Conservation (phyloP, 2,888 invertebrate species). For the Andrena dorsata region DNA sequence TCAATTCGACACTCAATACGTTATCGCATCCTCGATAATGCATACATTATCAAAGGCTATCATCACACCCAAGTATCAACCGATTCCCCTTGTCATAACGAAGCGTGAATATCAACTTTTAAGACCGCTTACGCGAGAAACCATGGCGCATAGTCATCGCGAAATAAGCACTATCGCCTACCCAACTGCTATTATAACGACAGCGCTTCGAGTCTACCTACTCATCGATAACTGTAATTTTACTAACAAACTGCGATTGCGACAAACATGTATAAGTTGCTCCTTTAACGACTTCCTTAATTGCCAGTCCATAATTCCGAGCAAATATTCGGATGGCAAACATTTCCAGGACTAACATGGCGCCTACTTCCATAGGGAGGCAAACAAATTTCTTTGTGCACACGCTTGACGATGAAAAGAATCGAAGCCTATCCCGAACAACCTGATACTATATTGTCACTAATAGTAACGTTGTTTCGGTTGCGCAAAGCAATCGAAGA, state of each 20-base stretch:
- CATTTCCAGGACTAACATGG: conserved; percentile 12
- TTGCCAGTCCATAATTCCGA: neutral
- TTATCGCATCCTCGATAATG: conserved; percentile 27
- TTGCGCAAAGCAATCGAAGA: conserved; percentile 51
- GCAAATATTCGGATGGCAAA: conserved; percentile 3
- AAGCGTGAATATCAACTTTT: conserved; percentile 10
- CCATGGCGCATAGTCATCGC: neutral
- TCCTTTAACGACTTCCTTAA: neutral
- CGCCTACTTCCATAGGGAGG: conserved; percentile 4
- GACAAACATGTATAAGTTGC: neutral
- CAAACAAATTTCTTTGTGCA: conserved; percentile 9
- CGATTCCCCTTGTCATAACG: conserved; percentile 25
- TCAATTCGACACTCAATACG: conserved; percentile 12
- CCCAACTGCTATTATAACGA: conserved; percentile 19
- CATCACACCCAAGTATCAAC: conserved; percentile 7
- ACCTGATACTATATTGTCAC: conserved; percentile 16
- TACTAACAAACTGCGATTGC: neutral
- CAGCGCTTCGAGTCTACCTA: conserved; percentile 5
- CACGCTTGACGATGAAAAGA: neutral
- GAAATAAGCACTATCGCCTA: conserved; percentile 14
- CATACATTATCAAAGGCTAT: conserved; percentile 35
- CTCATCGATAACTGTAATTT: neutral
- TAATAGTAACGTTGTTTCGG: conserved; percentile 33
- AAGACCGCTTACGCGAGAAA: conserved; percentile 11
- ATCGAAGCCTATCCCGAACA: neutral